Conservation (phyloP, 2,888 invertebrate species). For the Prosopocoilus inquinatus region DNA sequence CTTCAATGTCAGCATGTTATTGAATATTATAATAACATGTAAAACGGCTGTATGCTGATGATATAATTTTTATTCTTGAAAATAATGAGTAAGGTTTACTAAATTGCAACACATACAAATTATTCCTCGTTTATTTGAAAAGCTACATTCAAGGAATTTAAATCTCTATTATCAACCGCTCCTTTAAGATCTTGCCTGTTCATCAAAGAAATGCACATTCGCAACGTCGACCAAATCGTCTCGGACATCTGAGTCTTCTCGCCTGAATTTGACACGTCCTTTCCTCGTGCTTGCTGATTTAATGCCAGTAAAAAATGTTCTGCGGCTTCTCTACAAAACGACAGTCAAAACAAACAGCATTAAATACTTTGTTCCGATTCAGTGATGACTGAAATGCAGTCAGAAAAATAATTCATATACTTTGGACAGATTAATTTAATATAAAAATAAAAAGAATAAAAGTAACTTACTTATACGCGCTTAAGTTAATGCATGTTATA, state of each 20-base stretch:
- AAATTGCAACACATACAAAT: background rate
- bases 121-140: constrained; percentile 59
- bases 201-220: constrained; percentile 84
- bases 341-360: background rate
- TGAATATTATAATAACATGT: too few species aligned
- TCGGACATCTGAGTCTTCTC: constrained; percentile 72
- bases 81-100: background rate
- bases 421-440: background rate
- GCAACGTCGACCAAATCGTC: constrained; percentile 90
- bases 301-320: constrained; percentile 93
- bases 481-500: constrained; percentile 94
- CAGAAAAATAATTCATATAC: background rate
- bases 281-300: constrained; percentile 84
- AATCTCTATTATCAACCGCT: constrained; percentile 61
- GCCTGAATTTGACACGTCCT: constrained; percentile 52
- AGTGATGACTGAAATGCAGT: background rate
- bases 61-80: too few species aligned
- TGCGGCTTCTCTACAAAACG: constrained; percentile 74
- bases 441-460: background rate
- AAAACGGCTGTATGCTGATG: too few species aligned
- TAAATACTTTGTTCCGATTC: background rate
- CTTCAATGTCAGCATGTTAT: too few species aligned
- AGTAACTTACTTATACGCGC: constrained; percentile 64
- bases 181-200: constrained; percentile 64
- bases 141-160: constrained; percentile 60